A percentile compares a stretch with the other conserved stretches of the same genome.
phyloP scores from a whole-genome alignment of 2,113 vertebrate species.

The Buteo buteo region DNA sequence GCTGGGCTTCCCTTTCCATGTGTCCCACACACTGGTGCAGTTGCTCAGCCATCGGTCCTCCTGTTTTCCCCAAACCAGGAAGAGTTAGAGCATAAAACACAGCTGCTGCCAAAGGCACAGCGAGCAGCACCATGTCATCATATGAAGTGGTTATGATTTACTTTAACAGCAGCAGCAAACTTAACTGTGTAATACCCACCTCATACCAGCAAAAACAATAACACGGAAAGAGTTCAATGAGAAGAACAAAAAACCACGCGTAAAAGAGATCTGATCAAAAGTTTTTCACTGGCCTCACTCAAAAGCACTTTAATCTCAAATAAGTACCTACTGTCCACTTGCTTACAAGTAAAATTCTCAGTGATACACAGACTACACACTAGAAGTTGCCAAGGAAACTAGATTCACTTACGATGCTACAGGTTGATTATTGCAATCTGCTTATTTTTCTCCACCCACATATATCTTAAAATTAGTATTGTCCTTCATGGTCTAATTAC shows the following conservation, averaged over 20 bases:
- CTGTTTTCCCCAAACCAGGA: background rate
- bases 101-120: background rate
- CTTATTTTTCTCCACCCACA: background rate
- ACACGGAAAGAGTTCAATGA: too few species aligned
- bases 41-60: background rate
- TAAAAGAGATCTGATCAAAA: background rate
- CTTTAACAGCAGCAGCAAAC: background rate
- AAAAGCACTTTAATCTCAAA: background rate
- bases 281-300: background rate
- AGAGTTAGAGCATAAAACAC: background rate
- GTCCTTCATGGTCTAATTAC: background rate
- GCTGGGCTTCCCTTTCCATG: accelerated
- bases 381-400: background rate
- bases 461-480: background rate
- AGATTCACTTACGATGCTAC: background rate
- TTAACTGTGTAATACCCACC: background rate
- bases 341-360: background rate
- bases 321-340: background rate
- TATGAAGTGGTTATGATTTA: background rate
- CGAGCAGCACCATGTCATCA: background rate
- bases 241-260: accelerated
- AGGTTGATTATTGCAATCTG: background rate
- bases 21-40: accelerated
- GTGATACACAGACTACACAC: background rate
- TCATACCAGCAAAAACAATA: background rate